These are phyloP conservation scores for Drosophila affinis DNA, from an alignment of 2,888 invertebrate genomes.

Conservation along the genomic window DNA sequence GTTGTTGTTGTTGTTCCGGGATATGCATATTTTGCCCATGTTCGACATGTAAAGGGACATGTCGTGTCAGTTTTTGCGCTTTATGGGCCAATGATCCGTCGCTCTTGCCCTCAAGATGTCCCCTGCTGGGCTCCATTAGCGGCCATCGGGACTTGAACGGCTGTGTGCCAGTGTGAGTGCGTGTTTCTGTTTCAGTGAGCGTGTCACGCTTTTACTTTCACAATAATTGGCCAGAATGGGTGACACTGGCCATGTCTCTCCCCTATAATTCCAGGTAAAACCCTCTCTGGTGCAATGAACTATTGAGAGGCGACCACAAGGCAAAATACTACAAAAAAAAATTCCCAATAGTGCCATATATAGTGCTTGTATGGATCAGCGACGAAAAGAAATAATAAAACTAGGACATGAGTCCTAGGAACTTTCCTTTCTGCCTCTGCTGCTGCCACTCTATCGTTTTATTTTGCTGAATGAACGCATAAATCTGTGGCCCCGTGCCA, in stretches of 20 bases:
- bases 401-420: no score
- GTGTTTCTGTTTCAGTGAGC: not conserved
- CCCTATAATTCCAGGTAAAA: not conserved
- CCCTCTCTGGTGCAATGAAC: not conserved
- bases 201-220: slow-evolving; percentile 56
- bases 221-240: slow-evolving; percentile 50
- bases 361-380: not conserved
- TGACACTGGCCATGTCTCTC: not conserved
- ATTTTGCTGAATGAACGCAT: no score
- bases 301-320: not conserved
- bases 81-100: slow-evolving; percentile 34
- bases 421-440: no score
- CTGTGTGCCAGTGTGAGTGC: not conserved
- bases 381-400: not conserved
- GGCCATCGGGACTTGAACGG: slow-evolving; percentile 33
- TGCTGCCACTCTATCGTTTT: no score
- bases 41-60: slow-evolving; percentile 73
- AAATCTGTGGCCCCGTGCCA: no score
- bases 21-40: slow-evolving; percentile 59
- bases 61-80: slow-evolving; percentile 54
- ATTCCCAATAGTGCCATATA: no score
- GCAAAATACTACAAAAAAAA: no score
- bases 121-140: slow-evolving; percentile 48
- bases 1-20: slow-evolving; percentile 25
- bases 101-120: slow-evolving; percentile 34